A percentile compares a stretch with the other conserved stretches of the same genome.
Conservation (phyloP, 2,113 vertebrate genomes). For the Platichthys stellatus region DNA sequence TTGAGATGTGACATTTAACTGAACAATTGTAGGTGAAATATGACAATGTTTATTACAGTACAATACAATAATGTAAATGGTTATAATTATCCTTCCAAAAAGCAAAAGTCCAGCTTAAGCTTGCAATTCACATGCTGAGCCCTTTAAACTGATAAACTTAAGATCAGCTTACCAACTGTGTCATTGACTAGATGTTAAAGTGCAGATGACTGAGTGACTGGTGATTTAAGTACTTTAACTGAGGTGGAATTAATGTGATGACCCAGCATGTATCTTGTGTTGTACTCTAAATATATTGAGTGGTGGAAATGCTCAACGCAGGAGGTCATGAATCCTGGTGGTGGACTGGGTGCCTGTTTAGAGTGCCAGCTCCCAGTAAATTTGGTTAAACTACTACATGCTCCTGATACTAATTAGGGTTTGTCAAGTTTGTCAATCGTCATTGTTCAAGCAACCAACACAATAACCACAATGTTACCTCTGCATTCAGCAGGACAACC, state of each 20-base stretch:
- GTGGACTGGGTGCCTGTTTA: too few relatives aligned
- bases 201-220: not conserved
- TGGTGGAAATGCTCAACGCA: too few relatives aligned
- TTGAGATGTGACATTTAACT: conserved; percentile 8
- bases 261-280: not conserved
- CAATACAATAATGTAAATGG: conserved; percentile 2
- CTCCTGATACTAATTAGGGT: not conserved
- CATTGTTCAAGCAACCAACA: not conserved
- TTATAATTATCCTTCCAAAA: conserved; percentile 66
- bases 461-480: not conserved
- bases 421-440: not conserved
- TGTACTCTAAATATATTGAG: not conserved
- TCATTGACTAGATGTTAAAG: not conserved
- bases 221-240: not conserved
- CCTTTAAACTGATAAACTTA: conserved; percentile 11
- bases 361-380: not conserved
- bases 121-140: conserved; percentile 16
- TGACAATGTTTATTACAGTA: conserved; percentile 13
- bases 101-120: conserved; percentile 93
- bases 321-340: too few relatives aligned
- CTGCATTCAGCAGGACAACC: not conserved
- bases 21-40: not conserved
- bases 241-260: too few relatives aligned
- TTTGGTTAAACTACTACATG: not conserved
- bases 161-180: conserved; percentile 4